Evolutionary conservation across 2,888 invertebrate species (phyloP), one percentile per base, ranked within the genome.

Genomic region (Eristalinus sepulchralis): DNA sequence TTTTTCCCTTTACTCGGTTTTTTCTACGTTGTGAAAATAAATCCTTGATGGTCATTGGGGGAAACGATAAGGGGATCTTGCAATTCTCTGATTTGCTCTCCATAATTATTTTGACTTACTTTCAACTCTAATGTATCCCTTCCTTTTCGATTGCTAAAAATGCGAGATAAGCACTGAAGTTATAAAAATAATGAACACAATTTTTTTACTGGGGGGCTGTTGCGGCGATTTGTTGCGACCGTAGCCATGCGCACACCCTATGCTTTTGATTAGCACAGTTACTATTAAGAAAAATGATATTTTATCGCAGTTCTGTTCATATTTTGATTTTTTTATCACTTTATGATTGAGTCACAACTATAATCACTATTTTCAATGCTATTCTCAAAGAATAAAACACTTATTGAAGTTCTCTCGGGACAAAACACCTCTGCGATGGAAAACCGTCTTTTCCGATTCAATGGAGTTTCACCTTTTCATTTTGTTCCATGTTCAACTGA

Each of bases 161-260:
- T 36, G 20, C 20, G 24, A 63, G 1, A 9, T 33, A 20, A 5
- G 10, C 47, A 22, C 27, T 17, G 20, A 67, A 78, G 39, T 68
- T 78, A 73, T 8, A 57, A 8, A 13, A 76, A 31, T 22, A 55
- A 67, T 67, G 68, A 77, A 71, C 57, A 79, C 59, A 67, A 68
- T 68, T 59, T 63, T 76, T 27, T 75, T 63, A 36, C 13, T 22
- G 39, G 39, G 72, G 81, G 81, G 81, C 85, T 81, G 85, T 85
- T 85, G 85, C 85, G 81, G 81, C 84, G 76, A 84, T 76, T 84
- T 84, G 80, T 84, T 84, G 80, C 84, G 76, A 77, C 85, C 85
- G 70, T 64, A 73, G 77, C 85, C 85, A 85, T 85, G 85, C 85
- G 85, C 85, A 85, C 70, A 81, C 62, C 55, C 71, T 10, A 62